Evolutionary conservation across 2,888 invertebrate species (phyloP).

Genomic region (Pristionchus maxplancki): DNA sequence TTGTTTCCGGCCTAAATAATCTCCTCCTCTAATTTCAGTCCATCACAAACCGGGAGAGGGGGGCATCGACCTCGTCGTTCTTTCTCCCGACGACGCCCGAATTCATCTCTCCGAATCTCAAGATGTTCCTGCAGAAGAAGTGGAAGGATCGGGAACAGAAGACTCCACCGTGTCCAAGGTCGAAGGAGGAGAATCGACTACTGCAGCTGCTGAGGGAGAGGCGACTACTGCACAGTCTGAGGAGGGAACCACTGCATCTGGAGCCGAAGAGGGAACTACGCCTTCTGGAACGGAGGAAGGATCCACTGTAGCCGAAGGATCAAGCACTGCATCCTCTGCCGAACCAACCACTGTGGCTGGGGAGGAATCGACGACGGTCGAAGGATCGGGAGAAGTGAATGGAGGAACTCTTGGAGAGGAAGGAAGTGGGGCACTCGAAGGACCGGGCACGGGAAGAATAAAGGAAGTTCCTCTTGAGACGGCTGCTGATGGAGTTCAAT

Average conservation of each 20-base stretch:
- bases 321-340: constrained; percentile 47
- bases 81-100: constrained; percentile 42
- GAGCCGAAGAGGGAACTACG: constrained; percentile 53
- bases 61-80: constrained; percentile 46
- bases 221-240: constrained; percentile 47
- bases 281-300: constrained; percentile 39
- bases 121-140: constrained; percentile 52
- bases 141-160: constrained; percentile 2
- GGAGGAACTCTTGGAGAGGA: constrained; percentile 46
- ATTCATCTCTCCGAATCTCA: constrained; percentile 51
- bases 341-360: constrained; percentile 43
- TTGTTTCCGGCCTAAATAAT: neutral
- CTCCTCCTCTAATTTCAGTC: constrained; percentile 54
- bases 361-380: constrained; percentile 37
- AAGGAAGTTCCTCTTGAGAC: constrained; percentile 55
- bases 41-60: constrained; percentile 57
- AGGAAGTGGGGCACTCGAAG: constrained; percentile 52
- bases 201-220: constrained; percentile 50
- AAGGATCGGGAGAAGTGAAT: constrained; percentile 56
- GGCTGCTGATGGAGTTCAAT: constrained; percentile 53
- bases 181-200: constrained; percentile 42
- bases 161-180: constrained; percentile 51
- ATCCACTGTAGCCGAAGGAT: constrained; percentile 52
- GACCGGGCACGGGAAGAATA: constrained; percentile 21
- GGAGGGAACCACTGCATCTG: constrained; percentile 53